Evolutionary conservation across 1,140 invertebrate species (phyloP).

Genomic region (Frieseomelitta varia): DNA sequence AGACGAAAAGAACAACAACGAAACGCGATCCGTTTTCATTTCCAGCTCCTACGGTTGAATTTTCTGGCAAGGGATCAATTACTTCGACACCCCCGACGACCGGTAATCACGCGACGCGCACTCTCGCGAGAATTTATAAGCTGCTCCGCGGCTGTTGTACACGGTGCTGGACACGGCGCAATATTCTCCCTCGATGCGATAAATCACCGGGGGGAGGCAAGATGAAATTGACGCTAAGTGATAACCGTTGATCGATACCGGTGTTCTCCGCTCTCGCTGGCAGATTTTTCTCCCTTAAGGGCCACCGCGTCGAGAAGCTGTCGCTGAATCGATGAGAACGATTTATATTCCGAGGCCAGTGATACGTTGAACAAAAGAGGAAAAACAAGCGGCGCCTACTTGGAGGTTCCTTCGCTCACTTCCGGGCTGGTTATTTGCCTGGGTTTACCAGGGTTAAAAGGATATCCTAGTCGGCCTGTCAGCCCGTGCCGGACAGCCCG

Average conservation of each 20-base stretch:
- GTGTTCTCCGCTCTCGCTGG: conserved; percentile 29
- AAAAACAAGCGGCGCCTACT: conserved; percentile 1
- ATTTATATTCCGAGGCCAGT: conserved; percentile 21
- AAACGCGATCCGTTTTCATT: conserved; percentile 4
- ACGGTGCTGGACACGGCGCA: conserved; percentile 13
- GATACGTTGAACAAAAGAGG: conserved; percentile 19
- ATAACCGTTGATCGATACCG: conserved; percentile 48
- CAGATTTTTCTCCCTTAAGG: conserved; percentile 17
- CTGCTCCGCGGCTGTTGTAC: conserved; percentile 42
- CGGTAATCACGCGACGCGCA: conserved; percentile 30
- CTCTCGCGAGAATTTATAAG: conserved; percentile 37
- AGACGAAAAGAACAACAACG: not conserved
- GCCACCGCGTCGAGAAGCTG: not conserved
- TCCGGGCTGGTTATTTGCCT: not conserved
- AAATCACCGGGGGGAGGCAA: conserved; percentile 26
- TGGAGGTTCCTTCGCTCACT: not conserved
- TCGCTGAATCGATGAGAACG: conserved; percentile 21
- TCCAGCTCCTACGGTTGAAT: not conserved
- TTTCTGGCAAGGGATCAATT: conserved; percentile 18
- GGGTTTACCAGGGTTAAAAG: conserved; percentile 25
- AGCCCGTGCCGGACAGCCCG: not conserved
- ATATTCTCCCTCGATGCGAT: conserved; percentile 32
- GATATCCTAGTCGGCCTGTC: conserved; percentile 42
- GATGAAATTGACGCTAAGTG: conserved; percentile 51
- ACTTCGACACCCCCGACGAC: conserved; percentile 3